Evolutionary conservation across 2,888 invertebrate species (phyloP), one percentile per base, ranked within the genome.

Genomic region (Nomada goodeniana): DNA sequence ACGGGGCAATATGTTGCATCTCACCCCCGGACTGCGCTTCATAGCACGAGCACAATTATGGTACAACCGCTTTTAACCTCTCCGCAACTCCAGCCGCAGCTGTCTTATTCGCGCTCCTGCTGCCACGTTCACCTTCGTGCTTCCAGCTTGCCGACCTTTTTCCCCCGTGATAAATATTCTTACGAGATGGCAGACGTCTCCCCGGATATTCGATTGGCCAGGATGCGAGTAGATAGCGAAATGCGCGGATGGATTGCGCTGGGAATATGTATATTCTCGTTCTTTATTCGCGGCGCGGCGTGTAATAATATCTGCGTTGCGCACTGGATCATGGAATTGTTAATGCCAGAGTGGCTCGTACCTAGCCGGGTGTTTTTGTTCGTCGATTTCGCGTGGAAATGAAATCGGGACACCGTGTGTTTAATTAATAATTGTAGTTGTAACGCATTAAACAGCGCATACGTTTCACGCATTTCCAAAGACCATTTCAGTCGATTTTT

Each of bases 1-100:
- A 90, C 88, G 87, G 89, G 88, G 89, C 90, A 91, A 91, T 91
- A 90, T 91, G 91, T 90, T 91, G 89, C 90, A 88, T 90, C 89
- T 91, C 90, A 88, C 90, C 88, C 88, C 82, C 76, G 69, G 76
- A 80, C 80, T 76, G 76, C 80, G 84, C 88, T 86, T 85, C 84
- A 84, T 86, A 81, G 80, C 83, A 74, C 87, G 82, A 76, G 82
- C 80, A 83, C 89, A 88, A 89, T 89, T 89, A 90, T 88, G 80
- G 82, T 80, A 82, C 76, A 76, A 59, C 77, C 57, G 72, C 50
- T 70, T 83, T 85, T 86, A 85, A 86, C 83, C 86, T 80, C 65
- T 74, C 57, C 65, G 42, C 72, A 64, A 9, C 63, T 63, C 36
- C 59, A 59, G 53, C 69, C 59, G 18, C 74, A 15, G 71, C 65